Conservation (phyloP, 1,140 invertebrate species). For the Dolichoris vasculosae region DNA sequence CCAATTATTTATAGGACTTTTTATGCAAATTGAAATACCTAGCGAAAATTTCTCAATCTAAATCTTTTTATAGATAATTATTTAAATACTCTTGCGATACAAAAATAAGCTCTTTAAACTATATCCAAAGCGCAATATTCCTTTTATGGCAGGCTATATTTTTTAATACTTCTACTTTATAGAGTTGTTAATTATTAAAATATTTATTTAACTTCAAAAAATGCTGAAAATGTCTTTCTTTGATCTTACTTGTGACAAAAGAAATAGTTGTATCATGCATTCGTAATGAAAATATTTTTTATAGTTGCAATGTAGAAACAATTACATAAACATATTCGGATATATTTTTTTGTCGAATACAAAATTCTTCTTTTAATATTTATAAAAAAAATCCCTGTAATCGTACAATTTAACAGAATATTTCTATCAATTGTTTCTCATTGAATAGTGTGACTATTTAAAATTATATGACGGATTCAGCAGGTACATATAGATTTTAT, state of each 20-base stretch:
- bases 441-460: neutral
- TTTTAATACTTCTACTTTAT: neutral
- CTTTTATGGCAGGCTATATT: neutral
- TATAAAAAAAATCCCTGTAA: too few relatives aligned
- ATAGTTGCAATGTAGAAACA: too few relatives aligned
- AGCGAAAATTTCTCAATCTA: constrained; percentile 2
- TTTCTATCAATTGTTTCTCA: constrained; percentile 22
- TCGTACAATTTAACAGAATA: neutral
- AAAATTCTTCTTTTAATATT: too few relatives aligned
- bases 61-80: neutral
- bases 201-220: neutral
- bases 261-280: constrained; percentile 4
- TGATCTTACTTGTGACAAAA: neutral
- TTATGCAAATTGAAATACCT: neutral
- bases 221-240: neutral
- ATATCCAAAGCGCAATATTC: constrained; percentile 6
- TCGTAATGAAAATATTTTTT: neutral
- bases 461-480: constrained; percentile 18
- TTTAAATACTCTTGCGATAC: constrained; percentile 23
- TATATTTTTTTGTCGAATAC: too few relatives aligned
- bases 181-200: neutral
- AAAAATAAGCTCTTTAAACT: constrained; percentile 44
- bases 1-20: neutral
- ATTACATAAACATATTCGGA: too few relatives aligned
- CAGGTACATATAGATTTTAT: constrained; percentile 42